A percentile compares a stretch with the other conserved stretches of the same genome.
Conservation (phyloP, 1,140 invertebrate genomes). For the Drosophila bipectinata region DNA sequence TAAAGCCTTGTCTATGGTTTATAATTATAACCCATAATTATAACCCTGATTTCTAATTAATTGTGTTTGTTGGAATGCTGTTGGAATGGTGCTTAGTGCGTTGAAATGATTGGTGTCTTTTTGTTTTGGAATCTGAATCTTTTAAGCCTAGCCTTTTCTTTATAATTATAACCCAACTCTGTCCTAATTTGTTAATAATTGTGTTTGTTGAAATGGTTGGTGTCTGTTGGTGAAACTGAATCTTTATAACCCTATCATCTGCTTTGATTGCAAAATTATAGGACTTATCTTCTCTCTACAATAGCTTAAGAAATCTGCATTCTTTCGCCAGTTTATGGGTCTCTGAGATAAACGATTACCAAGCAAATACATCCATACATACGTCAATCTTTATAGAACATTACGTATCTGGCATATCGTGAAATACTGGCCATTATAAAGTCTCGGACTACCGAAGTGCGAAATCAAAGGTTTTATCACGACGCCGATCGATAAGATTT, state of each 20-base stretch:
- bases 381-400: neutral
- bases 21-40: too few species aligned
- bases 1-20: too few species aligned
- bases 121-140: too few species aligned
- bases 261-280: neutral
- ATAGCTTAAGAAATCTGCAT: neutral
- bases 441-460: constrained; percentile 19
- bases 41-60: too few species aligned
- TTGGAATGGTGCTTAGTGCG: too few species aligned
- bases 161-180: too few species aligned
- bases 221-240: too few species aligned
- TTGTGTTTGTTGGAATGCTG: too few species aligned
- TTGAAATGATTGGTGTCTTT: too few species aligned
- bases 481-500: constrained; percentile 32
- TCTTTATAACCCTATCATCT: neutral
- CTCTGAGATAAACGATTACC: constrained; percentile 1
- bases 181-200: too few species aligned
- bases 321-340: neutral
- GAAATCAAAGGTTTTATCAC: constrained; percentile 42
- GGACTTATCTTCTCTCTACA: neutral
- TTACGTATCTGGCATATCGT: constrained; percentile 9
- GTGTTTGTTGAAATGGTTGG: too few species aligned
- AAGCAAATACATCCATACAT: neutral
- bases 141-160: too few species aligned
- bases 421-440: constrained; percentile 12